phyloP scores from a whole-genome alignment of 1,140 invertebrate species.

The Nasonia vitripennis region DNA sequence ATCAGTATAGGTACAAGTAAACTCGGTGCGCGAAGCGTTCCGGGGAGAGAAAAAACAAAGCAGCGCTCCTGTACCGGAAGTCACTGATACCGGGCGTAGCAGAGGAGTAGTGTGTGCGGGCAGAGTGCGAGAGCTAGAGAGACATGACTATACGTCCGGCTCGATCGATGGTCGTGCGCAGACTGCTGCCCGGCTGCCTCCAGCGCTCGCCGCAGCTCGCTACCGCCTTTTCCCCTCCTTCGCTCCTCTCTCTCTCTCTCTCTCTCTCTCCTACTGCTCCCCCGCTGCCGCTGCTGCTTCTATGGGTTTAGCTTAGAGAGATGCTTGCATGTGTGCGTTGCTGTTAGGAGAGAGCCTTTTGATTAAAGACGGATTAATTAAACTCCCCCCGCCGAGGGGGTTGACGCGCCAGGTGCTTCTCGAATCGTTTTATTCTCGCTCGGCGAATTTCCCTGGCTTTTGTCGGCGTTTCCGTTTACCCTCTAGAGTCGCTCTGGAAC shows the following conservation, averaged over 20 bases:
- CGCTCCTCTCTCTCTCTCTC: background rate
- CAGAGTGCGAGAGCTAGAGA: background rate
- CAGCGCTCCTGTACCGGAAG: too few species aligned
- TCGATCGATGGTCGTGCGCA: constrained; percentile 72
- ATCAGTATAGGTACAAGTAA: too few species aligned
- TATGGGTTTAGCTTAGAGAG: background rate
- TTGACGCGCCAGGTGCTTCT: too few species aligned
- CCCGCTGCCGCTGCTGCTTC: background rate
- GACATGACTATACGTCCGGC: constrained; percentile 46
- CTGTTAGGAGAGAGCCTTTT: background rate
- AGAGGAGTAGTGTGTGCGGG: background rate
- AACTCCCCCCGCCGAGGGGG: background rate
- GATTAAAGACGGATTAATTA: background rate
- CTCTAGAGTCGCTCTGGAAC: too few species aligned
- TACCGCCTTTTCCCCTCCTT: constrained; percentile 2
- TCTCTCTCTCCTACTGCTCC: background rate
- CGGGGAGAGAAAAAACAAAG: background rate
- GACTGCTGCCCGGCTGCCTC: constrained; percentile 63
- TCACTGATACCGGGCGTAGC: background rate
- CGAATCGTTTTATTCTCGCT: too few species aligned
- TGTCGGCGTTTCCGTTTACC: too few species aligned
- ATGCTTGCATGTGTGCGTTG: background rate
- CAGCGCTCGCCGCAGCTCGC: background rate
- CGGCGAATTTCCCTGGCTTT: too few species aligned
- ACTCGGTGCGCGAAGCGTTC: too few species aligned